Base-by-base conservation (phyloP, 2,113 vertebrate species). In the Phylloscopus trochiloides region DNA sequence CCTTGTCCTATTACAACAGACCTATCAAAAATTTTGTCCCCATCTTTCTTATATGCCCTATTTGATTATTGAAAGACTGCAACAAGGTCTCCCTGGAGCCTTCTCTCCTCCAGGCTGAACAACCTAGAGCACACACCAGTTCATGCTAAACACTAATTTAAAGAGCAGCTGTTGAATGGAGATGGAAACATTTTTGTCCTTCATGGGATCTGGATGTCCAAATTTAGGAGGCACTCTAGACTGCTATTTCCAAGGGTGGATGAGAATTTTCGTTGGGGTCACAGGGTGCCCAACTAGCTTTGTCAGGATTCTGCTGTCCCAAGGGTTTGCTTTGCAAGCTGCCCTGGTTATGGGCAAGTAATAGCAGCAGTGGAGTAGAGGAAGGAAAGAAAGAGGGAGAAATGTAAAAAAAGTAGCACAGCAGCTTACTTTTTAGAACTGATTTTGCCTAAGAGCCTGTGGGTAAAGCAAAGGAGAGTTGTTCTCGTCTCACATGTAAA, bases 21-120 rank as follows among this genome's bases (percentile, higher is more conserved):
- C 5, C 10, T 17, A 16, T 45, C 9, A 80, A 74, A 86, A 61
- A n/a, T 10, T 24, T 32, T 80, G 34, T n/a, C 19, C 16, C 11
- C 3, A 16, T 25, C 22, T 80, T 74, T 68, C 42, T 68, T 16
- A 29, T 12, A 68, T 68, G 25, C 26, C 4, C 7, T 0, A 0
- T 55, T 55, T 18, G 63, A 55, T 2, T 43, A 32, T 2, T 74
- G 32, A 72, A 51, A 58, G 12, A 7, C 24, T 65, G 12, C 29
- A 40, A 31, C 10, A 61, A 68, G 4, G 12, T 38, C 13, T 86
- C 34, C 7, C 54, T 43, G 28, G 18, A 62, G 19, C 11, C 22
- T 43, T 50, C 20, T 38, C 10, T 86, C 55, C 31, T 57, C 9
- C 28, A 55, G 32, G 17, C 31, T 74, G 34, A 43, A 29, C 22